Conservation (phyloP, 2,797 vertebrate species). For the Anisognathus igniventris region DNA sequence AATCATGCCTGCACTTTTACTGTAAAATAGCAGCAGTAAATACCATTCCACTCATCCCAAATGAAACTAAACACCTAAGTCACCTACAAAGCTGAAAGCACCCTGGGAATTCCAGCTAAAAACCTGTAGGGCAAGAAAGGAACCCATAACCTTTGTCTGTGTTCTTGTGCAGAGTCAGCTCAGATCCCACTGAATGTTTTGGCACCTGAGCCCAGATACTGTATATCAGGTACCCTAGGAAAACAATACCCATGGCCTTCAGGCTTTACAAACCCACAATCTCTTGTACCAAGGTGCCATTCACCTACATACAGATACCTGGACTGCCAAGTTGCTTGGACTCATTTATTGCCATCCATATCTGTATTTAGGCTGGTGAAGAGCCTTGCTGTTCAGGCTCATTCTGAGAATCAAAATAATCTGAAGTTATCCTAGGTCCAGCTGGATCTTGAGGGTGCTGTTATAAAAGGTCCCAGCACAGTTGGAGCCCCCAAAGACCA, state of each 20-base stretch:
- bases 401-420: not conserved
- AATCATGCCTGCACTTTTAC: not conserved
- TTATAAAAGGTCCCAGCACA: slow-evolving; percentile 82
- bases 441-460: slow-evolving; percentile 68
- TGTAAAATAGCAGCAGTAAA: not conserved
- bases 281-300: not conserved
- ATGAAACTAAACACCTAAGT: not conserved
- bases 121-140: not conserved
- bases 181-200: not conserved
- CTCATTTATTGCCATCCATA: slow-evolving; percentile 9
- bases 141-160: not conserved
- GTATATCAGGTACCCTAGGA: not conserved
- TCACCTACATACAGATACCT: not conserved
- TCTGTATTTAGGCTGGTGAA: not conserved
- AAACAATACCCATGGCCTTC: not conserved
- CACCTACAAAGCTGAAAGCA: not conserved
- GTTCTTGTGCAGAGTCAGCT: not conserved
- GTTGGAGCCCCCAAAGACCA: slow-evolving; percentile 88
- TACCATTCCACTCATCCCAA: not conserved
- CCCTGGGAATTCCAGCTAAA: not conserved
- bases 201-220: not conserved
- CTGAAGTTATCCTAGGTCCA: slow-evolving; percentile 41
- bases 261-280: not conserved
- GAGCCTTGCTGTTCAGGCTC: not conserved
- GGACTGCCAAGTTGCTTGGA: not conserved